Percentiles rank a stretch among this genome's conserved stretches.
These are phyloP conservation scores for Protosalanx chinensis DNA, from an alignment of 2,797 vertebrate species.

Conservation along the genomic window DNA sequence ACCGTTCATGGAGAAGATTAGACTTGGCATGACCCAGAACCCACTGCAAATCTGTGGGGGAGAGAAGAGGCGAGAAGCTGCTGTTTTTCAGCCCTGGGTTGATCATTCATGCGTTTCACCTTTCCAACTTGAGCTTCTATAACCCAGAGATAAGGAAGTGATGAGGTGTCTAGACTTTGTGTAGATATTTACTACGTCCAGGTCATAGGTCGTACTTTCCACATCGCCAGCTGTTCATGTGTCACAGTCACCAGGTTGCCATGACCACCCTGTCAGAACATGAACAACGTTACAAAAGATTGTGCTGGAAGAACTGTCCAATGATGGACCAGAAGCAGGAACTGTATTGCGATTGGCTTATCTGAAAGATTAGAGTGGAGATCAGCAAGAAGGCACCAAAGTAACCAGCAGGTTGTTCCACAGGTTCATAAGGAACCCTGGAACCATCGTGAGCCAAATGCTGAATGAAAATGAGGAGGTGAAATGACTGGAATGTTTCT, in stretches of 20 bases:
- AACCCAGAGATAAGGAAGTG: conserved; percentile 45
- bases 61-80: conserved; percentile 3
- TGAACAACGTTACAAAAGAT: conserved; percentile 21
- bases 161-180: conserved; percentile 46
- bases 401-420: too few species aligned
- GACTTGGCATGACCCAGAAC: conserved; percentile 20
- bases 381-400: too few species aligned
- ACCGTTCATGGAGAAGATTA: conserved; percentile 31
- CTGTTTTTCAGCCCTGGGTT: conserved; percentile 18
- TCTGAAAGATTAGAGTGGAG: too few species aligned
- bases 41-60: conserved; percentile 35
- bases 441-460: too few species aligned
- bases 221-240: conserved; percentile 43
- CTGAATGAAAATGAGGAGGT: conserved; percentile 10
- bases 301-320: neutral
- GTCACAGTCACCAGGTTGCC: conserved; percentile 34
- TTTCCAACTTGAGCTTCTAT: conserved; percentile 2
- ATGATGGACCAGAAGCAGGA: neutral
- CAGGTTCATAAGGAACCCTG: too few species aligned
- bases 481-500: conserved; percentile 20
- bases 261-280: conserved; percentile 41
- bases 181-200: conserved; percentile 27
- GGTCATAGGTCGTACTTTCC: conserved; percentile 36
- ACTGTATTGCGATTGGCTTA: too few species aligned
- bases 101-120: neutral